Evolutionary conservation across 2,113 vertebrate genomes (phyloP).

Genomic region (Brienomyrus longianalis): DNA sequence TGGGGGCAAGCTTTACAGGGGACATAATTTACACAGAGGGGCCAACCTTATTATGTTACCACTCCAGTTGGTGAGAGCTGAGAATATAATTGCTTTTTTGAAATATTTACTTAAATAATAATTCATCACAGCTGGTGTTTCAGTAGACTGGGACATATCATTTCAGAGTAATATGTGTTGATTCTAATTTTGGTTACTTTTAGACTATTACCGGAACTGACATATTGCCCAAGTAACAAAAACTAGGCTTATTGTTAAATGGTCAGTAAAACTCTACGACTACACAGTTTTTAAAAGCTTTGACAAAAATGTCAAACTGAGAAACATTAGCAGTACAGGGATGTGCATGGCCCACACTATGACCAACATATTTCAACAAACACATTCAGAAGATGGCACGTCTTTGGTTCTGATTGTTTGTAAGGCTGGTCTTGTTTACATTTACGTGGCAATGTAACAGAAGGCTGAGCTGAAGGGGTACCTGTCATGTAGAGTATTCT

Average conservation of each 20-base stretch:
- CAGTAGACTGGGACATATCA: neutral
- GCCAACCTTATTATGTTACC: neutral
- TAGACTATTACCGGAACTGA: neutral
- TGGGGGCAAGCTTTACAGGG: neutral
- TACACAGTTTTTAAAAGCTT: neutral
- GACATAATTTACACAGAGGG: neutral
- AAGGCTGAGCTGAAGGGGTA: slow-evolving; percentile 26
- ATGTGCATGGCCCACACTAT: no score
- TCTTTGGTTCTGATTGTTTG: neutral
- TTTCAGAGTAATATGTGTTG: neutral
- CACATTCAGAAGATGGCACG: neutral
- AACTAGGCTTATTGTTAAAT: neutral
- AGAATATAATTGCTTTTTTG: neutral
- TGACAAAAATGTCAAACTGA: neutral
- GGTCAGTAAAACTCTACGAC: neutral
- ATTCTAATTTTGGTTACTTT: neutral
- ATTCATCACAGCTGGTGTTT: neutral
- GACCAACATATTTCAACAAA: neutral
- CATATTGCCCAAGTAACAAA: neutral
- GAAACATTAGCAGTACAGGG: neutral
- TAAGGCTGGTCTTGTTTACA: slow-evolving; percentile 26
- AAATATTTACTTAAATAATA: neutral
- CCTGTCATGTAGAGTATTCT: slow-evolving; percentile 16
- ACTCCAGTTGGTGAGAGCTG: neutral
- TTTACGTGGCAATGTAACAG: slow-evolving; percentile 29